Evolutionary conservation across 2,113 vertebrate genomes (phyloP).

Genomic region (Spheniscus mendiculus): DNA sequence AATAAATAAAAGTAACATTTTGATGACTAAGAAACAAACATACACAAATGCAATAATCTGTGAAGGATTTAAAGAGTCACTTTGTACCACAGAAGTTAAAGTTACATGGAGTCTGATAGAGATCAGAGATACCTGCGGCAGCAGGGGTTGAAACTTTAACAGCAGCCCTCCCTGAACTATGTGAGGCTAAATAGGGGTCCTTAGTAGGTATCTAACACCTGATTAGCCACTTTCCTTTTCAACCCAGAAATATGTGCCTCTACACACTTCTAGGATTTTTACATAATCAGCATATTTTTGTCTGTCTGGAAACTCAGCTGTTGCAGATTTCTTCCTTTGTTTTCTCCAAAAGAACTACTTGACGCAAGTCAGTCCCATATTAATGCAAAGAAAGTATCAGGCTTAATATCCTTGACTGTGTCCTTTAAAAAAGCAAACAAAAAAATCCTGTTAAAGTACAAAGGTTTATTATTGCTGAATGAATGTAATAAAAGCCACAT

Average conservation of each 20-base stretch:
- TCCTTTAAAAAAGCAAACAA: constrained; percentile 25
- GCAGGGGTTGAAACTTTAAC: not conserved
- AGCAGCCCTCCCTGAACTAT: not conserved
- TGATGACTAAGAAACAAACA: not conserved
- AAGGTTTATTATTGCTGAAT: constrained; percentile 29
- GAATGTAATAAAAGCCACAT: constrained; percentile 36
- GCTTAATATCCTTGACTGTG: not conserved
- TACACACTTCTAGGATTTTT: not conserved
- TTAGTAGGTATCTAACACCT: not conserved
- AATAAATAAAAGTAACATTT: not conserved
- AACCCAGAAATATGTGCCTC: not conserved
- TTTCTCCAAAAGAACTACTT: not conserved
- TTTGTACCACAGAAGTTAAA: not conserved
- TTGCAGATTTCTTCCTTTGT: not conserved
- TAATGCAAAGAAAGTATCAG: not conserved
- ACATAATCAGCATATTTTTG: not conserved
- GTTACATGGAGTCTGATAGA: not conserved
- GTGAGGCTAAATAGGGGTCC: not conserved
- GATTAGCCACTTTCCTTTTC: not conserved
- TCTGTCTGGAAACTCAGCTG: not conserved
- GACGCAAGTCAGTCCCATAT: not conserved
- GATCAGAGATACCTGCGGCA: not conserved
- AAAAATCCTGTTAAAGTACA: constrained; percentile 8
- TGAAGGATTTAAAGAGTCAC: not conserved
- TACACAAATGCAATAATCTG: not conserved